Base-by-base conservation (phyloP, 2,888 invertebrate species). In the Agrochola macilenta region DNA sequence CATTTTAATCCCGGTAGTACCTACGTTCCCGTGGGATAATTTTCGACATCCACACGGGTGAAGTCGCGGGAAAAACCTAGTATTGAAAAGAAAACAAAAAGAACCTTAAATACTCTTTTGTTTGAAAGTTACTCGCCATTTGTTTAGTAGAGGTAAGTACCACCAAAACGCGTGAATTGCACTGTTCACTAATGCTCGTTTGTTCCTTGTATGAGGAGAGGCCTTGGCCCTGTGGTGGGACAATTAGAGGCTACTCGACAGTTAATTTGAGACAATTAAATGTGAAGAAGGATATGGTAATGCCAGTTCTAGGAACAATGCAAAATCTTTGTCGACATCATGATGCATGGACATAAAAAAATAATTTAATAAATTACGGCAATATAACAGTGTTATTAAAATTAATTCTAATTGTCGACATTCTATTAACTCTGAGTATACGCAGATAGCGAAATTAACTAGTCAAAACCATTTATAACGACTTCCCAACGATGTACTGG, bases 311-410 rank as follows among this genome's bases (percentile, higher is more conserved):
- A 57, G 23, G 64, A 64, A 57, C 9, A 49, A 17, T 12, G 7
- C 7, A 35, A 17, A 23, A 57, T 58, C 35, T 35, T 26, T 7
- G n/a, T 35, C 30, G 60, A 35, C 54, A 64, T 54, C 49, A 52
- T 49, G 23, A 17, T 57, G 30, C 20, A 52, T 66, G 26, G 17
- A 9, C 35, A 70, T 61, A 52, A 43, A 43, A 61, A 26, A 57
- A 23, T 26, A 68, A 79, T 66, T 54, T n/a, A 43, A 60, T 61
- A 61, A 79, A 61, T 52, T 30, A 46, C 61, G n/a, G 43, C 35
- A 61, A 54, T 79, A 26, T 54, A 68, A 30, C 23, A n/a, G 17
- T 23, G 43, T 17, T 17, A 69, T 61, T 77, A 68, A 61, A 77
- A 78, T 14, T 43, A 46, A 68, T 69, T n/a, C 9, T 49, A 43